Evolutionary conservation across 2,113 vertebrate genomes (phyloP), one percentile per base, ranked within the genome.

Genomic region (Promerops cafer): DNA sequence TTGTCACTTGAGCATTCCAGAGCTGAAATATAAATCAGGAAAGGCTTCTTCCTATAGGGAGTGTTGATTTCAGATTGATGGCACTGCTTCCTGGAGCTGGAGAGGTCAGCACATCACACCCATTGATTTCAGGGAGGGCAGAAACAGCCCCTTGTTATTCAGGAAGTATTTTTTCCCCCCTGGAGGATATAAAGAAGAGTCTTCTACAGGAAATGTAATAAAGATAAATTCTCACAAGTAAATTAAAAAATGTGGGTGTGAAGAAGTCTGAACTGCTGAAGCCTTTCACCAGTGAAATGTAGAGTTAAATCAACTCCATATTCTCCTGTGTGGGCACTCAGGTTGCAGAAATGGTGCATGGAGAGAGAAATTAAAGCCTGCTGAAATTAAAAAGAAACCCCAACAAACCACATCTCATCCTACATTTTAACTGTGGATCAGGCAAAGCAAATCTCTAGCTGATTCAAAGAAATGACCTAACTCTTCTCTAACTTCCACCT

Each of bases 11-110:
- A n/a, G 42, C 60, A 71, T 83, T 71, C 70, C 83, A 88, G 66
- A 66, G 70, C 56, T 93, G 76, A 54, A 75, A 59, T 47, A 89
- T 59, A 91, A 95, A 94, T 91, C 83, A 94, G 76, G 85, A 59
- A 68, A n/a, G 70, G 49, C 22, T 77, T 91, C 76, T 89, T 71
- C 77, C 76, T 86, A 7, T 7, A 30, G 90, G 53, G 76, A 95
- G 33, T 33, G 44, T 52, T 52, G 83, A 60, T 94, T 94, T 91
- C 57, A 83, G 66, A 89, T 89, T 83, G 92, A 93, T 86, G 66
- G 66, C 12, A 5, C 33, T 39, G 63, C 49, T 75, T 10, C 35
- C 44, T 56, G 69, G 87, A 89, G 76, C 75, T 64, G 79, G 87
- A 53, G 79, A 94, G 90, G 76, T 76, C 83, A 91, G 77, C 53